Evolutionary conservation across 2,888 invertebrate genomes (phyloP).

Genomic region (Sthenelais limicola): DNA sequence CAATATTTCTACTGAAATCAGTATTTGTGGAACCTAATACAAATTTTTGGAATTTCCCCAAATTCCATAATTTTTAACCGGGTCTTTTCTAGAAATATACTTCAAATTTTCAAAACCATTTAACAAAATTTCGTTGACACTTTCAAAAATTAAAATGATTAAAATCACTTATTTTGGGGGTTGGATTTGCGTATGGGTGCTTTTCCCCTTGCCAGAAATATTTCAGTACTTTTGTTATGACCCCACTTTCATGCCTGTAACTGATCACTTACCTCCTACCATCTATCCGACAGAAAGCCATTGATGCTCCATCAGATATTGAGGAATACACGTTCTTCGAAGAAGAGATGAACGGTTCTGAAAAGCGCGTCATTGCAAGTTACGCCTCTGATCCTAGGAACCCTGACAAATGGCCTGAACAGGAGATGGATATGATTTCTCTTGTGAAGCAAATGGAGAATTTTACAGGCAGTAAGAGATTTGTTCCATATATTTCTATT

Average conservation of each 20-base stretch:
- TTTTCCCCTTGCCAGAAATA: too few relatives aligned
- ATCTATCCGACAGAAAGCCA: constrained; percentile 16
- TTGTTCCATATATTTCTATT: too few relatives aligned
- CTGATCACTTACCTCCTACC: background rate
- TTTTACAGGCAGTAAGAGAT: too few relatives aligned
- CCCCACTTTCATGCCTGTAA: background rate
- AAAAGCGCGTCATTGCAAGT: constrained; percentile 3
- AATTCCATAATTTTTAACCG: too few relatives aligned
- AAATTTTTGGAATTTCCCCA: too few relatives aligned
- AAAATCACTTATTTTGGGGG: too few relatives aligned
- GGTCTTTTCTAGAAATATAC: background rate
- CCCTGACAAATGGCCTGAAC: background rate
- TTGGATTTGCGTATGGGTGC: too few relatives aligned
- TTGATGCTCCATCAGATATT: background rate
- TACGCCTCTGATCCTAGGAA: constrained; percentile 6
- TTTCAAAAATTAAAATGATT: background rate
- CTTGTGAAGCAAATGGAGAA: too few relatives aligned
- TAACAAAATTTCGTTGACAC: background rate
- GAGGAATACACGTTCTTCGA: background rate
- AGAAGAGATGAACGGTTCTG: constrained; percentile 3
- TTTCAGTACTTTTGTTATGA: background rate
- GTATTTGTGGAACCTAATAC: too few relatives aligned
- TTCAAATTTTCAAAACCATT: background rate
- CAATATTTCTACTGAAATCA: too few relatives aligned
- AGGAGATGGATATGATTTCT: too few relatives aligned